A percentile compares a stretch with the other conserved stretches of the same genome.
phyloP scores from a whole-genome alignment of 1,140 invertebrate genomes.

The Diuraphis noxia region DNA sequence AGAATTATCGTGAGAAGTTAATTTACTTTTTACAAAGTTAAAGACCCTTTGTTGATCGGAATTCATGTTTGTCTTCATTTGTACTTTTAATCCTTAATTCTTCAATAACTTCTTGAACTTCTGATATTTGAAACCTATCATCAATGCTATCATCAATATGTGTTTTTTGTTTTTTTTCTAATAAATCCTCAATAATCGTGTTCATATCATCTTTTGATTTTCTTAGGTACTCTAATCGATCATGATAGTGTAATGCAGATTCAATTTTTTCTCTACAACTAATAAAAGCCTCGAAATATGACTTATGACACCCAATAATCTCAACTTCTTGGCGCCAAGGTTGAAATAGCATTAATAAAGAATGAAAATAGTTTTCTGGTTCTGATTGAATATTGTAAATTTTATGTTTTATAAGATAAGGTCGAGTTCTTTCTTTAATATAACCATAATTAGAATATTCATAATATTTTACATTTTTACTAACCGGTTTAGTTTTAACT shows the following conservation, averaged over 20 bases:
- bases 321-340: slow-evolving; percentile 44
- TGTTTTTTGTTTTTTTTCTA: not conserved
- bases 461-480: slow-evolving; percentile 10
- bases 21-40: slow-evolving; percentile 55
- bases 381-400: slow-evolving; percentile 31
- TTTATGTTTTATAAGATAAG: slow-evolving; percentile 35
- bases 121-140: not conserved
- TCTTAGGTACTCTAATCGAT: slow-evolving; percentile 45
- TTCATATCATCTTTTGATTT: not conserved
- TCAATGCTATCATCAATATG: not conserved
- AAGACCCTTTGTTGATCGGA: slow-evolving; percentile 58
- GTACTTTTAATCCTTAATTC: not conserved
- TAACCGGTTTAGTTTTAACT: not conserved
- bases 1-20: not conserved
- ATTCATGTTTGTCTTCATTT: slow-evolving; percentile 56
- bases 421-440: slow-evolving; percentile 19
- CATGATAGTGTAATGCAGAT: slow-evolving; percentile 55
- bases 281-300: slow-evolving; percentile 30
- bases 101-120: not conserved
- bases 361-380: slow-evolving; percentile 52
- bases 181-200: slow-evolving; percentile 6
- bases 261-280: slow-evolving; percentile 11
- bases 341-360: slow-evolving; percentile 48
- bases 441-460: not conserved
- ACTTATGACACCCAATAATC: slow-evolving; percentile 26